These are phyloP conservation scores for Alosa sapidissima DNA, from an alignment of 2,797 vertebrate species.

Conservation along the genomic window DNA sequence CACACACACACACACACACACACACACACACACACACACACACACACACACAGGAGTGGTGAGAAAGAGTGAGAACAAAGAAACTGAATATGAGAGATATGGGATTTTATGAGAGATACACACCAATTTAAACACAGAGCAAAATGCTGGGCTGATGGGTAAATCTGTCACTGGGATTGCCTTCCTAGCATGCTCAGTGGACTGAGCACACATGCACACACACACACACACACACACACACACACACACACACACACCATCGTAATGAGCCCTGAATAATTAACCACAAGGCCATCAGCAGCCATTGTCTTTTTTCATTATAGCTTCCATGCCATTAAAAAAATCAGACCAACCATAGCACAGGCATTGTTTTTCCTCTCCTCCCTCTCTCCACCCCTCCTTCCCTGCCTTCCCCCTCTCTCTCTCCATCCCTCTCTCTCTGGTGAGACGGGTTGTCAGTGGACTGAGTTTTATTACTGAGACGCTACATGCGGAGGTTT, in stretches of 20 bases:
- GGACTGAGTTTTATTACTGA: background rate
- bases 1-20: conserved; percentile 10
- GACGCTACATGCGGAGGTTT: background rate
- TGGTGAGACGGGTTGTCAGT: background rate
- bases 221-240: background rate
- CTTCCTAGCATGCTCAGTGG: background rate
- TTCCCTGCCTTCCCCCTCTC: background rate
- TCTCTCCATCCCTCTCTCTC: background rate
- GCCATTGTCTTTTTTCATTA: conserved; percentile 18
- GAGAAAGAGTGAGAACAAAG: conserved; percentile 10
- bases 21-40: conserved; percentile 8
- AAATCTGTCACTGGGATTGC: background rate
- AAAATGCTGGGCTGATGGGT: background rate
- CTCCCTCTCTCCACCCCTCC: background rate
- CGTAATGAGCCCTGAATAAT: conserved; percentile 25
- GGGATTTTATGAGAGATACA: background rate
- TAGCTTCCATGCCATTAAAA: background rate
- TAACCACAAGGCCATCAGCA: conserved; percentile 21
- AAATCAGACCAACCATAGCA: background rate
- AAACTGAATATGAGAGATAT: background rate
- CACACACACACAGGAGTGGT: background rate
- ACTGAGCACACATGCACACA: background rate
- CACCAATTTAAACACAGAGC: background rate
- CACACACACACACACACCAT: conserved; percentile 32
- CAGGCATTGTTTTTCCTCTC: background rate